These are phyloP conservation scores for Thalassophryne amazonica DNA, from an alignment of 2,797 vertebrate species.

Conservation along the genomic window DNA sequence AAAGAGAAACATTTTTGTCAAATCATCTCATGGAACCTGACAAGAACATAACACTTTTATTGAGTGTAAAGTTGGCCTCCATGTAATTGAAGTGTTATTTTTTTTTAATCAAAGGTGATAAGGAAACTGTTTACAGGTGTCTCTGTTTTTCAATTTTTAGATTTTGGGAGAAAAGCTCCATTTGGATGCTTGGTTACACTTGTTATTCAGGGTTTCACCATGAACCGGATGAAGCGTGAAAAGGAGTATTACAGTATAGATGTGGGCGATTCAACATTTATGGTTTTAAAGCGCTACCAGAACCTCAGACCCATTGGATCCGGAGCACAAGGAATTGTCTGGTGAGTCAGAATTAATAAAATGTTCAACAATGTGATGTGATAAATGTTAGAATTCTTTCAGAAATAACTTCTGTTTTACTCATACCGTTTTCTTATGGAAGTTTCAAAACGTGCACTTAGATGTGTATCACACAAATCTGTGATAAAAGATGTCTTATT, in stretches of 20 bases:
- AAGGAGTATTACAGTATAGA: slow-evolving; percentile 98
- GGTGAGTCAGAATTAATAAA: slow-evolving; percentile 69
- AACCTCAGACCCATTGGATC: slow-evolving; percentile 97
- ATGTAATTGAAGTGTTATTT: too few relatives aligned
- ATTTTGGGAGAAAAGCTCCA: slow-evolving; percentile 49
- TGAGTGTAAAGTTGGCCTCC: too few relatives aligned
- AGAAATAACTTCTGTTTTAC: too few relatives aligned
- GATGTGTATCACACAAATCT: too few relatives aligned
- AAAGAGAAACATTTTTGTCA: too few relatives aligned
- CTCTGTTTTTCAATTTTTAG: slow-evolving; percentile 28
- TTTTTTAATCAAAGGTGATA: too few relatives aligned
- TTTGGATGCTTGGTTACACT: slow-evolving; percentile 70
- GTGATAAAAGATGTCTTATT: too few relatives aligned
- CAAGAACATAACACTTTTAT: too few relatives aligned
- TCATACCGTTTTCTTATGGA: too few relatives aligned
- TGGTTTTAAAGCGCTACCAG: slow-evolving; percentile 95
- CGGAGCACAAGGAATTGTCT: slow-evolving; percentile 97
- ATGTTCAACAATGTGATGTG: neutral
- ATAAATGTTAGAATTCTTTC: neutral
- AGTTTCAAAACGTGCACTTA: too few relatives aligned
- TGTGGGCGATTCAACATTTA: slow-evolving; percentile 97
- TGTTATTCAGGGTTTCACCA: slow-evolving; percentile 69
- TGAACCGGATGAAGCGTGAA: slow-evolving; percentile 98
- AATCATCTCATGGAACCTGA: too few relatives aligned
- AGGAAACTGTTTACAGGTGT: too few relatives aligned